Conservation (phyloP, 2,797 vertebrate genomes). For the Halcyon badia region DNA sequence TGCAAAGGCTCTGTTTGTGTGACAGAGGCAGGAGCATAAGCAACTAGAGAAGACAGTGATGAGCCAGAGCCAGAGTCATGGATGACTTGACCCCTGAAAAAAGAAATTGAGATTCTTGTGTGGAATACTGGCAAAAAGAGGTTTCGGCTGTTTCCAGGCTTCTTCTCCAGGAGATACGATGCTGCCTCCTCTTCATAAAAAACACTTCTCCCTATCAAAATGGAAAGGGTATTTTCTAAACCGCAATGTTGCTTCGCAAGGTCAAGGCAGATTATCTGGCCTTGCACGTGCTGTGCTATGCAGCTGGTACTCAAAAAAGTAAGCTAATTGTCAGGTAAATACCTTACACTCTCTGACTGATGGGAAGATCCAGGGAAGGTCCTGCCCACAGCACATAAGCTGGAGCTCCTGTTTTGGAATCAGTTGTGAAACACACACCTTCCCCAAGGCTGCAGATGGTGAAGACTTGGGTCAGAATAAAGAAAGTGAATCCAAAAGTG, state of each 20-base stretch:
- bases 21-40: not conserved
- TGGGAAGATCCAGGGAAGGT: not conserved
- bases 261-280: not conserved
- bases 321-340: not conserved
- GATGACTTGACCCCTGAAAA: not conserved
- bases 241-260: not conserved
- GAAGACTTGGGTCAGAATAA: not conserved
- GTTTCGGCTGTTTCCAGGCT: not conserved
- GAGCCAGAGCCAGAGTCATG: not conserved
- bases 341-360: not conserved
- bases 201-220: not conserved
- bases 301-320: not conserved
- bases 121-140: not conserved
- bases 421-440: not conserved
- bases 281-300: not conserved
- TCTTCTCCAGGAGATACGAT: not conserved
- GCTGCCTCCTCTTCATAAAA: not conserved
- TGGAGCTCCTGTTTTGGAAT: not conserved
- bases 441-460: not conserved
- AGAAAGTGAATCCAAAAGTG: not conserved
- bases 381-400: not conserved
- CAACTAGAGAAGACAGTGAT: not conserved
- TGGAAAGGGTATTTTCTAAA: not conserved
- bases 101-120: not conserved
- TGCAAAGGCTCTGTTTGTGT: not conserved